A percentile compares a stretch with the other conserved stretches of the same genome.
Evolutionary conservation across 2,797 vertebrate genomes (phyloP).

Genomic region (Chelonia mydas): DNA sequence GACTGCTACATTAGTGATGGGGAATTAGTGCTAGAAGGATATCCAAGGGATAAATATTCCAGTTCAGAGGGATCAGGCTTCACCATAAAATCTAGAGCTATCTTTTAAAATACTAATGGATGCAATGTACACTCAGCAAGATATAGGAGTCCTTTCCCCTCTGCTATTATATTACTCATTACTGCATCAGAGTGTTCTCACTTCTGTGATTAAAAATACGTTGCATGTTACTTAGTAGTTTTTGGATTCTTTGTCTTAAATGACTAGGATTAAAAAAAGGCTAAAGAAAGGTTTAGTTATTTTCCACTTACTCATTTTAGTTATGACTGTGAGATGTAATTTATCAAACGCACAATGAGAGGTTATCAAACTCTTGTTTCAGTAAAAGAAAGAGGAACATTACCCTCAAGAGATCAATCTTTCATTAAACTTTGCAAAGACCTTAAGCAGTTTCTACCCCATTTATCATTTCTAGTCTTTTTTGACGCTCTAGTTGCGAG

Average conservation of each 20-base stretch:
- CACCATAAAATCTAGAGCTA: background rate
- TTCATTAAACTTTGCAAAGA: slow-evolving; percentile 81
- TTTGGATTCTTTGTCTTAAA: background rate
- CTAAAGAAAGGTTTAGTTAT: slow-evolving; percentile 53
- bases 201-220: slow-evolving; percentile 38
- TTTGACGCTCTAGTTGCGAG: slow-evolving; percentile 54
- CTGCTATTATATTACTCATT: background rate
- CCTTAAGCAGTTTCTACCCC: slow-evolving; percentile 69
- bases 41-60: background rate
- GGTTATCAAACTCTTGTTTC: slow-evolving; percentile 80
- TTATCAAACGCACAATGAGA: slow-evolving; percentile 78
- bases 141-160: background rate
- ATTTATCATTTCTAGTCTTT: slow-evolving; percentile 72
- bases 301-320: slow-evolving; percentile 61
- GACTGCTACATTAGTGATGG: background rate
- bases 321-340: slow-evolving; percentile 69
- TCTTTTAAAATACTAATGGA: background rate
- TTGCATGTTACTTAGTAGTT: background rate
- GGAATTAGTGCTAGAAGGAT: background rate
- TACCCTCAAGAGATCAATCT: slow-evolving; percentile 81
- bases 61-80: background rate
- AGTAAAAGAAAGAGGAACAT: slow-evolving; percentile 74
- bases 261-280: background rate
- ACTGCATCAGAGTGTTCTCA: background rate
- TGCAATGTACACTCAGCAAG: background rate